Evolutionary conservation across 2,888 invertebrate species (phyloP), one percentile per base, ranked within the genome.

Genomic region (Tuberolachnus salignus): DNA sequence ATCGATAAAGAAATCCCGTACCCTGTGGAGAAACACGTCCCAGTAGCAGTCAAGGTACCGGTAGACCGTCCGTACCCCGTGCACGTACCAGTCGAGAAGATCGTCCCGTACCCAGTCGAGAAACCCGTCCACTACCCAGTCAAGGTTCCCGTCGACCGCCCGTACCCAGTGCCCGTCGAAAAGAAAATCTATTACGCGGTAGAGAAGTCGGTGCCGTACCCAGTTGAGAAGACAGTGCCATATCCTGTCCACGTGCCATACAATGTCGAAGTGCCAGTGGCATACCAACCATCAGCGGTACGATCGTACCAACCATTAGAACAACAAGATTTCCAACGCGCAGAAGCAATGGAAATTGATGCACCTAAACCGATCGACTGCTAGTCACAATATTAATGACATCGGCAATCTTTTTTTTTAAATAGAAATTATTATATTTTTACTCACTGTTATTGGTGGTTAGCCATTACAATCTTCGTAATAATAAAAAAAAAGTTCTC

Each of bases 141-240:
- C 55, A 91, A 91, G 87, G 91, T 92, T 67, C 90, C 88, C 81
- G 92, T 92, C 80, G 83, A 83, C 80, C 82, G 83, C 67, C 84
- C 84, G 0, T 83, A 83, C 72, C 83, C 84, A 14, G 91, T 93
- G 6, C 90, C 92, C 82, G 90, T 93, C 46, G 92, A 92, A 53
- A 91, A 92, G 82, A 92, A 92, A 10, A 90, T 92, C 72, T 92
- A 92, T 1, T 92, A 92, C 85, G 82, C 91, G 81, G 82, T 80
- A 1, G 92, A 92, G 81, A 92, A 92, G 84, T 92, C 91, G 59
- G 91, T 92, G 82, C 93, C 93, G 26, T 90, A 90, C 83, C 88
- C 88, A 70, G 92, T 93, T 4, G 92, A 93, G 84, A 91, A 92
- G 34, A 92, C 89, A 13, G 89, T 90, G 63, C 83, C 83, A 64